Conservation (phyloP, 2,113 vertebrate species). For the Pogona vitticeps region DNA sequence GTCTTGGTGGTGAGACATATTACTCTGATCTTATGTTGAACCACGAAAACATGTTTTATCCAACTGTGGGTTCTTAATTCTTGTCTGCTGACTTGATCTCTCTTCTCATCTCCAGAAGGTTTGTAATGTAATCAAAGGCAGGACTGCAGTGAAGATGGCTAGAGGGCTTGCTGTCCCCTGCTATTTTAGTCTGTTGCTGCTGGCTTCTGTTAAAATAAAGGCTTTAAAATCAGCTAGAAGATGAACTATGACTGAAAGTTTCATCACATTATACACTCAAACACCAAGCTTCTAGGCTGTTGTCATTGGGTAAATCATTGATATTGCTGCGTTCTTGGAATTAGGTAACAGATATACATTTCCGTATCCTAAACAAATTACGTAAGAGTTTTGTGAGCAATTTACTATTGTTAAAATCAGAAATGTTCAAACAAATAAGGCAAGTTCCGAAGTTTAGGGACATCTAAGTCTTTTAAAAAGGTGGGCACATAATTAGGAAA, state of each 20-base stretch:
- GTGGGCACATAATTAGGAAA: not conserved
- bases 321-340: not conserved
- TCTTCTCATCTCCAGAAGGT: not conserved
- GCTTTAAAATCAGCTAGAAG: constrained; percentile 22
- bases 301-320: constrained; percentile 27
- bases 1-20: not conserved
- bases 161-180: not conserved
- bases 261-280: constrained; percentile 20
- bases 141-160: not conserved
- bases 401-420: not conserved
- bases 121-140: constrained; percentile 14
- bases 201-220: constrained; percentile 39
- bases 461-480: not conserved
- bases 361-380: not conserved
- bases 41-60: not conserved
- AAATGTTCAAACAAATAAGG: not conserved
- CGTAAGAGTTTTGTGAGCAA: not conserved
- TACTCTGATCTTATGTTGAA: not conserved
- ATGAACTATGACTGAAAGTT: constrained; percentile 17
- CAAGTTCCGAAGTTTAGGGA: not conserved
- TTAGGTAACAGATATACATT: constrained; percentile 31
- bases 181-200: constrained; percentile 16
- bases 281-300: not conserved
- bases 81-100: not conserved
- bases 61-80: not conserved